These are phyloP conservation scores for Odiellus spinosus DNA, from an alignment of 2,888 invertebrate genomes.

Conservation along the genomic window DNA sequence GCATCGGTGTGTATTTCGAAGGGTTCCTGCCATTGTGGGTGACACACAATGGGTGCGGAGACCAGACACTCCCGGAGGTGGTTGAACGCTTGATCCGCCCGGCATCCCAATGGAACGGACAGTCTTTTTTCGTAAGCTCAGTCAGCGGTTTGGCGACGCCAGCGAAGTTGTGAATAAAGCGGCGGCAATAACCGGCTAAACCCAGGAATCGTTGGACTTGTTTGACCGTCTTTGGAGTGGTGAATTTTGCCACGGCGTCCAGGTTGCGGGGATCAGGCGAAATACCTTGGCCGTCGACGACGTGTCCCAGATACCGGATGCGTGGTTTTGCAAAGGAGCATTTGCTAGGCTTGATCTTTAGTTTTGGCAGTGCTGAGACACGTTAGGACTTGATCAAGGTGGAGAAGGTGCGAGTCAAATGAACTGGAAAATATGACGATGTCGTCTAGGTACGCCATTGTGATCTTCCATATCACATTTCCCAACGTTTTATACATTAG, in stretches of 20 bases:
- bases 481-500: slow-evolving; percentile 1
- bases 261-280: background rate
- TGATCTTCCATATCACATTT: background rate
- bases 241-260: background rate
- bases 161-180: slow-evolving; percentile 2
- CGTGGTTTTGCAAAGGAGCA: slow-evolving; percentile 12
- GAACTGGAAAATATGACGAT: background rate
- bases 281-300: background rate
- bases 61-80: background rate
- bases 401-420: background rate
- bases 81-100: background rate
- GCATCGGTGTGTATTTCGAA: no score
- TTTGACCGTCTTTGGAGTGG: background rate
- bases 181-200: slow-evolving; percentile 1
- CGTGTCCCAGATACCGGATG: slow-evolving; percentile 10
- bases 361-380: background rate
- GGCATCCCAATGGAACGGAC: background rate
- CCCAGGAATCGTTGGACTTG: slow-evolving; percentile 2
- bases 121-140: slow-evolving; percentile 1
- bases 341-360: slow-evolving; percentile 13
- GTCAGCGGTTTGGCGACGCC: background rate
- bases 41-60: background rate
- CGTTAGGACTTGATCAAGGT: background rate
- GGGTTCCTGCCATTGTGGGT: no score
- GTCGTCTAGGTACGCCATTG: slow-evolving; percentile 2